These are phyloP conservation scores for Anisognathus igniventris DNA, from an alignment of 2,797 vertebrate genomes.

Conservation along the genomic window DNA sequence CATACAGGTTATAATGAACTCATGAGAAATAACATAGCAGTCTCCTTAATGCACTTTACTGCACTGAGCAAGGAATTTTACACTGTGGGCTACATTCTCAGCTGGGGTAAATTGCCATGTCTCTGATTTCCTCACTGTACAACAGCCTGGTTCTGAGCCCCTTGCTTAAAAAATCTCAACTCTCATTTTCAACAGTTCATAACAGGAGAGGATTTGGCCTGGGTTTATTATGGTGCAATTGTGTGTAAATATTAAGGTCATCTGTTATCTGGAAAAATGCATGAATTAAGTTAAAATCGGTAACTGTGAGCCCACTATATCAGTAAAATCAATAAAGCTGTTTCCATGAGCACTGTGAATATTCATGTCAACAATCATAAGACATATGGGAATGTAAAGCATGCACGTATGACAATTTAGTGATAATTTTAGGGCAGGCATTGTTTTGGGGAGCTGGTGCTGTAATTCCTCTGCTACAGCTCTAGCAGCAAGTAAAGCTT, in stretches of 20 bases:
- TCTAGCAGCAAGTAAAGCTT: not conserved
- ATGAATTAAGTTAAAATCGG: slow-evolving; percentile 52
- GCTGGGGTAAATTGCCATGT: slow-evolving; percentile 23
- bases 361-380: not conserved
- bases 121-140: slow-evolving; percentile 17
- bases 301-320: not conserved
- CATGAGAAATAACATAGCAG: slow-evolving; percentile 53
- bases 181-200: slow-evolving; percentile 15
- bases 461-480: not conserved
- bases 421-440: not conserved
- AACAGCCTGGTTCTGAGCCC: not conserved
- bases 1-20: slow-evolving; percentile 50
- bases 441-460: not conserved
- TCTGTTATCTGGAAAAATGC: slow-evolving; percentile 52
- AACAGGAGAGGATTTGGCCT: slow-evolving; percentile 25
- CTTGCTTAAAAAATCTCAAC: not conserved
- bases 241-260: slow-evolving; percentile 62
- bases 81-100: slow-evolving; percentile 41
- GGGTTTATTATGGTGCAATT: slow-evolving; percentile 32
- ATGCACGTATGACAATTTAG: not conserved
- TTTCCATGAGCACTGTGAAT: not conserved
- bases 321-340: slow-evolving; percentile 41
- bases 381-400: not conserved
- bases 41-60: slow-evolving; percentile 34
- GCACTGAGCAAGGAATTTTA: slow-evolving; percentile 42